Base-by-base conservation (phyloP, 2,888 invertebrate genomes). In the Lochmaea crataegi region DNA sequence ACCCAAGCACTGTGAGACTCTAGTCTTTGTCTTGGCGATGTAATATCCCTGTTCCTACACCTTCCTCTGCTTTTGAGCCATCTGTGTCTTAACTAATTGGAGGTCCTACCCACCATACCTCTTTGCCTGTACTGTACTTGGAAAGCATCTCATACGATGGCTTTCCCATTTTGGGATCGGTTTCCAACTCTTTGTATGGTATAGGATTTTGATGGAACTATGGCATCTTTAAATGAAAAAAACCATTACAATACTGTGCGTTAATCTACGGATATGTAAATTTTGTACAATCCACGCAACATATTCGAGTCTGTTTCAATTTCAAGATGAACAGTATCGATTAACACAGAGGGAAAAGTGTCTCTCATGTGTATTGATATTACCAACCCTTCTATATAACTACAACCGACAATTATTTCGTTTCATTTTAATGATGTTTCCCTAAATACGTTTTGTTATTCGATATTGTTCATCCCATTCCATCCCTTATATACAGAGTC, bases 321-420 rank as follows among this genome's bases (percentile, higher is more conserved):
- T 61, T 14, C 61, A 51, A 53, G 68, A 56, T 48, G 42, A 71
- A 56, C 32, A 22, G 38, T 65, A 66, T 71, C 71, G 66, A 71
- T 71, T 71, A 48, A 45, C 66, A 58, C 58, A 65, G 18, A 71
- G 45, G 65, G 14, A 71, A 65, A 71, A 64, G 71, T 71, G 71
- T 60, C 71, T 26, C 57, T 18, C 32, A 61, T 48, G 58, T 65
- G 38, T 51, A 69, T 69, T 63, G 69, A 41, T 26, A 63, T 69
- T 63, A 53, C 38, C 69, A 69, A 61, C 63, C 69, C 63, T 63
- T 66, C 18, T 57, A 26, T 42, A 18, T 42, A 18, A 42, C 12
- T 7, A 6, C 22, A 2, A 22, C 22, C 45, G 57, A 57, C 22
- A 67, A 67, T 67, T 58, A 58, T 45, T 57, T 41, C 61, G 63